Base-by-base conservation (phyloP, 2,113 vertebrate genomes). In the Gadus chalcogrammus region DNA sequence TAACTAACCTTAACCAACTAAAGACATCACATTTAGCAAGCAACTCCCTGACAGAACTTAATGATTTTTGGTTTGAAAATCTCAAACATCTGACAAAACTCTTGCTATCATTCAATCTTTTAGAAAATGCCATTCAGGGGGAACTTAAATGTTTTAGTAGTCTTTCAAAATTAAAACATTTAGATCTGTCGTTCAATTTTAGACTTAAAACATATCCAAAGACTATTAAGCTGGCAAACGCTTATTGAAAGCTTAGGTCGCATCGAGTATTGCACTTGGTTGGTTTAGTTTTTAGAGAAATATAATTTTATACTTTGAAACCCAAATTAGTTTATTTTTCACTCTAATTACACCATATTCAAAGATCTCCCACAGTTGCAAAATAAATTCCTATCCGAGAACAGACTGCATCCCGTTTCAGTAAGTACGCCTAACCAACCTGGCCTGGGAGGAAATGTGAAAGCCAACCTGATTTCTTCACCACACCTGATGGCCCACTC, bases 161-260 rank as follows among this genome's bases (percentile, higher is more conserved):
- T 75, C 82, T 92, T 0, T 70, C 70, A 3, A 74, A 18, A 2
- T 75, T 95, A 61, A 56, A 90, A 75, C 79, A 71, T 61, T 64
- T 96, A 0, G 87, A 94, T 68, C 78, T 93, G 15, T 93, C 92
- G 0, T 97, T 88, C 75, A 94, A 95, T 80, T 95, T 82, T 6
- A 8, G 15, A 7, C 0, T 80, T 0, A 69, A 72, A 59, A 0
- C 0, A 1, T 94, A 93, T 69, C 79, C 82, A 6, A 0, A 4
- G 1, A 84, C 79, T 1, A 0, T 93, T 48, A 88, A 13, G 0
- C 86, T 88, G n/a, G 92, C 91, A 6, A 0, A 62, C 0, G 17
- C 85, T 4, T 96, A 94, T 74, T 85, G 89, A 2, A 66, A 81
- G 0, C 84, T 94, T 0, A 2, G 0, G 5, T 88, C 84, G 9